Base-by-base conservation (phyloP, 2,113 vertebrate genomes). In the Cathartes aura region DNA sequence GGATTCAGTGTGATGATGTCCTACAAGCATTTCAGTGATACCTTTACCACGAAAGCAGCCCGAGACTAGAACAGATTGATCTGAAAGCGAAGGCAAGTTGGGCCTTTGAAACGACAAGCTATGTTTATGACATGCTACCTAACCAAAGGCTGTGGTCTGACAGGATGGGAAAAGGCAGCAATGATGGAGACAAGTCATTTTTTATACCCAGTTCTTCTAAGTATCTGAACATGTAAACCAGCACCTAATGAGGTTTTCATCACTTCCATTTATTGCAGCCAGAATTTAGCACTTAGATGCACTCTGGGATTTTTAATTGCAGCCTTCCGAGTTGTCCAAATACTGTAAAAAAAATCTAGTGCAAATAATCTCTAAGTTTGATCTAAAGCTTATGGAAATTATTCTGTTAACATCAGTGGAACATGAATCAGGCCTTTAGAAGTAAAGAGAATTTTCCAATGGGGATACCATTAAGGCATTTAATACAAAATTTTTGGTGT, bases 31-130 rank as follows among this genome's bases (percentile, higher is more conserved):
- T 74, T 78, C 59, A 20, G 34, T 5, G 21, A 38, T 18, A 53
- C 13, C 34, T 43, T 79, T 15, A 14, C 30, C 48, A 66, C 32
- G 55, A 30, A 18, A 67, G 17, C 24, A 79, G 56, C 53, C 47
- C 27, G 45, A 52, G 9, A 15, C 52, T 11, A 52, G 24, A 55
- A 14, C 5, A 38, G 48, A 12, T 1, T 17, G 82, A 70, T 13
- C 53, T 16, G 43, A 90, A n/a, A 48, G 29, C 1, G 3, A 72
- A 64, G 48, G 27, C 0, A 0, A 82, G 5, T 10, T 1, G 5
- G 8, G 8, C 8, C 36, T 52, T 38, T 27, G 52, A 42, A 82
- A 20, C 12, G 1, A 19, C 13, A 22, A 43, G 45, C 3, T 32
- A 5, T 4, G 10, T 12, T 50, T 9, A 3, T 13, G 32, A 20